Conservation (phyloP, 2,797 vertebrate species). For the Typhlichthys eigenmanni region DNA sequence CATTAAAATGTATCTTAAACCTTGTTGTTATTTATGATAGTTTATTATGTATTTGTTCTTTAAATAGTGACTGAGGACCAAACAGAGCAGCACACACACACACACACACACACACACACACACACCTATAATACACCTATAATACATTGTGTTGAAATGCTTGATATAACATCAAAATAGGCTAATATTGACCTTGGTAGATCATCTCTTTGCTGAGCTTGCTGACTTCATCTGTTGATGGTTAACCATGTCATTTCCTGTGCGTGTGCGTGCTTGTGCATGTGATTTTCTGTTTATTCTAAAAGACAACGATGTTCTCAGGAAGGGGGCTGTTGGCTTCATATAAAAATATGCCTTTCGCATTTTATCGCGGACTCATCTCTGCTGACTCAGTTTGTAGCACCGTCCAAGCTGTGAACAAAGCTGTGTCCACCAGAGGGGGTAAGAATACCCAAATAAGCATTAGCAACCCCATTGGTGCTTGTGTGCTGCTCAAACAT, state of each 20-base stretch:
- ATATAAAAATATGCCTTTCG: too few species aligned
- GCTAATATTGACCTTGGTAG: conserved; percentile 63
- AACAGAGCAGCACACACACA: neutral
- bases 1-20: conserved; percentile 29
- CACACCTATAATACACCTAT: neutral
- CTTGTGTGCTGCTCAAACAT: too few species aligned
- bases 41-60: too few species aligned
- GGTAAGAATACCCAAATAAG: too few species aligned
- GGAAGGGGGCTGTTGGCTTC: too few species aligned
- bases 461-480: too few species aligned
- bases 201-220: conserved; percentile 34
- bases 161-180: conserved; percentile 56
- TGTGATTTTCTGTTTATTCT: neutral
- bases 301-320: too few species aligned
- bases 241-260: conserved; percentile 42
- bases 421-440: too few species aligned
- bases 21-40: conserved; percentile 4
- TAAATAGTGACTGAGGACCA: neutral
- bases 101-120: conserved; percentile 5
- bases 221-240: conserved; percentile 47
- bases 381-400: too few species aligned
- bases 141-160: conserved; percentile 26
- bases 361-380: too few species aligned
- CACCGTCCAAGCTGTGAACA: too few species aligned
- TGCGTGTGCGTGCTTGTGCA: neutral